Evolutionary conservation across 1,140 invertebrate species (phyloP), one percentile per base, ranked within the genome.

Genomic region (Leptinotarsa defecta): DNA sequence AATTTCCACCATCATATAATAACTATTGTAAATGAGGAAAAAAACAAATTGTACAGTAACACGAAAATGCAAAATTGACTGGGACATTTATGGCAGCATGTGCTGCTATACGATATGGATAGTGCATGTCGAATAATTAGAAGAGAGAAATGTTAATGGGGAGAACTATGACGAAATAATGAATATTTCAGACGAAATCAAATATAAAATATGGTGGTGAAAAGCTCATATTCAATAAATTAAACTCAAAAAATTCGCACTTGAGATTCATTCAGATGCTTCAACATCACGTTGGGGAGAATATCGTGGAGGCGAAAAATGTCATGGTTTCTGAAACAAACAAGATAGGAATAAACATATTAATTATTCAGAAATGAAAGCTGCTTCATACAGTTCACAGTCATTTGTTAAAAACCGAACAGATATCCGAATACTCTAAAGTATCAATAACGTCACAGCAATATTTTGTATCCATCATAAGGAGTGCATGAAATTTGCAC

Each of bases 271-370:
- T 24, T 77, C 73, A 48, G 52, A 77, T 17, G 76, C 73, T 19
- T 74, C 62, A 6, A 19, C 20, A 68, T 22, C 34, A 24, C 34
- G 63, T 49, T 74, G 73, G 43, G 64, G 64, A 15, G 48, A 0
- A 2, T 67, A 67, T 19, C 24, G 19, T 67, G 19, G 52, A 43
- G 67, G 63, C 19, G 17, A 15, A 15, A 68, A 22, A 15, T 49
- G 69, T 27, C 67, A 77, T 48, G 81, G 81, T 63, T 81, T 79
- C 49, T 82, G 80, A 79, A 49, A 48, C 22, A 20, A 64, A 17
- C n/a, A 68, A 13, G 80, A 83, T 52, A 43, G 34, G 57, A 48
- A 71, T 22, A 69, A n/a, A 2, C 77, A 76, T 48, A 76, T 76
- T 1, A 76, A 76, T 27, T 27, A 34, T 48, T 67, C 73, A 49